Percentiles rank a stretch among this genome's conserved stretches.
Conservation (phyloP, 2,888 invertebrate species). For the Agrochola litura region DNA sequence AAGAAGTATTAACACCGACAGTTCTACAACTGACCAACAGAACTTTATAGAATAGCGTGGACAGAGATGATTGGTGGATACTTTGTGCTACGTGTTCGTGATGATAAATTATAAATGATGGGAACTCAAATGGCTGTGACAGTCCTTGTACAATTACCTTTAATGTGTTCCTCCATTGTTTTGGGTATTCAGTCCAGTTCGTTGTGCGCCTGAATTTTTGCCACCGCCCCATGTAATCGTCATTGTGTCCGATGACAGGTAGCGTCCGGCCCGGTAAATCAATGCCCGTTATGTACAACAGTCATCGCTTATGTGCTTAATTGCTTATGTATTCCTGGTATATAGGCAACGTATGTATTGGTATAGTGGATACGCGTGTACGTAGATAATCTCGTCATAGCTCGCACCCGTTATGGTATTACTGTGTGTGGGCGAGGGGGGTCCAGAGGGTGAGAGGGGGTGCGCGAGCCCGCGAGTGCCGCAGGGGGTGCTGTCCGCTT, state of each 20-base stretch:
- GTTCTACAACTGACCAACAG: neutral
- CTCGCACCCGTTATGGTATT: slow-evolving; percentile 90
- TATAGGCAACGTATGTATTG: slow-evolving; percentile 83
- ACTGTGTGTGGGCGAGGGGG: slow-evolving; percentile 84
- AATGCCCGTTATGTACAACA: slow-evolving; percentile 83
- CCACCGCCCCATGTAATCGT: slow-evolving; percentile 76
- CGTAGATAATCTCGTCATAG: slow-evolving; percentile 90
- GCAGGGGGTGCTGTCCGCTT: slow-evolving; percentile 88
- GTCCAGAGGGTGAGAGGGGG: slow-evolving; percentile 69
- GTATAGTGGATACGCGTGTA: slow-evolving; percentile 85
- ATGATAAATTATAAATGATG: slow-evolving; percentile 48
- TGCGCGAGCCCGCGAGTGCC: slow-evolving; percentile 80
- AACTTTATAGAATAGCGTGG: slow-evolving; percentile 6
- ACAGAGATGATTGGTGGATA: slow-evolving; percentile 4
- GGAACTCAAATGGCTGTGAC: slow-evolving; percentile 41
- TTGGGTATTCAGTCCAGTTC: slow-evolving; percentile 42
- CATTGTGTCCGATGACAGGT: slow-evolving; percentile 85
- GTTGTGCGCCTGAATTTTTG: slow-evolving; percentile 73
- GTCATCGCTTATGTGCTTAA: slow-evolving; percentile 87
- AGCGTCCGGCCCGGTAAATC: slow-evolving; percentile 86
- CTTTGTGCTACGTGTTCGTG: slow-evolving; percentile 4
- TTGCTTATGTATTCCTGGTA: slow-evolving; percentile 83
- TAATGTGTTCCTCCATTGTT: slow-evolving; percentile 54
- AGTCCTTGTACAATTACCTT: slow-evolving; percentile 44
- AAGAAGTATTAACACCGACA: neutral